Evolutionary conservation across 2,113 vertebrate species (phyloP).

Genomic region (Poeciliopsis occidentalis): DNA sequence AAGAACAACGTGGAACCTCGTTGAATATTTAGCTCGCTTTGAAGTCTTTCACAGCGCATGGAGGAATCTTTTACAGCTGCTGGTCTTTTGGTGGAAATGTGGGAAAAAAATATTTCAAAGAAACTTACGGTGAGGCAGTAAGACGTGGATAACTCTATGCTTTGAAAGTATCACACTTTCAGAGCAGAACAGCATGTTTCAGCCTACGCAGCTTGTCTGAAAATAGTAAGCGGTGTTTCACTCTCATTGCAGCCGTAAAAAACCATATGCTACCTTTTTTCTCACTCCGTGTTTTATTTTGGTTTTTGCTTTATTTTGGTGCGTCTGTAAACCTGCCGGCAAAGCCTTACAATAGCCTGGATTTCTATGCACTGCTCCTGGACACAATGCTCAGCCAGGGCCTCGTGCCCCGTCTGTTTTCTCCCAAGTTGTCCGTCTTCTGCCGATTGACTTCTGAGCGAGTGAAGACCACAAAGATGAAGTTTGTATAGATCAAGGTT

Average conservation of each 20-base stretch:
- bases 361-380: conserved; percentile 28
- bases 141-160: conserved; percentile 54
- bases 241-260: conserved; percentile 41
- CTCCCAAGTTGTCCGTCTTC: conserved; percentile 28
- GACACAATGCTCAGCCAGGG: conserved; percentile 24
- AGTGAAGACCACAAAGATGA: conserved; percentile 2
- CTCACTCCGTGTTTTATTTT: conserved; percentile 11
- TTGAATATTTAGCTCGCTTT: conserved; percentile 43
- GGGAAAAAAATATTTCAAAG: conserved; percentile 51
- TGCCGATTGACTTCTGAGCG: conserved; percentile 48
- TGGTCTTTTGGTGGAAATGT: conserved; percentile 50
- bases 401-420: conserved; percentile 41
- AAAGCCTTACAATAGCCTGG: conserved; percentile 21
- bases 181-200: conserved; percentile 71
- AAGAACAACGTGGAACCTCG: conserved; percentile 19
- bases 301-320: conserved; percentile 32
- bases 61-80: conserved; percentile 14
- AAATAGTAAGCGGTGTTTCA: conserved; percentile 71
- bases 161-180: conserved; percentile 78
- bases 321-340: conserved; percentile 38
- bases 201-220: conserved; percentile 71
- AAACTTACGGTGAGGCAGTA: conserved; percentile 49
- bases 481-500: conserved; percentile 24
- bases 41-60: conserved; percentile 34
- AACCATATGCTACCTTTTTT: conserved; percentile 66